Percentiles rank a stretch among this genome's conserved stretches.
These are phyloP conservation scores for Alsophila aescularia DNA, from an alignment of 2,888 invertebrate species.

Conservation along the genomic window DNA sequence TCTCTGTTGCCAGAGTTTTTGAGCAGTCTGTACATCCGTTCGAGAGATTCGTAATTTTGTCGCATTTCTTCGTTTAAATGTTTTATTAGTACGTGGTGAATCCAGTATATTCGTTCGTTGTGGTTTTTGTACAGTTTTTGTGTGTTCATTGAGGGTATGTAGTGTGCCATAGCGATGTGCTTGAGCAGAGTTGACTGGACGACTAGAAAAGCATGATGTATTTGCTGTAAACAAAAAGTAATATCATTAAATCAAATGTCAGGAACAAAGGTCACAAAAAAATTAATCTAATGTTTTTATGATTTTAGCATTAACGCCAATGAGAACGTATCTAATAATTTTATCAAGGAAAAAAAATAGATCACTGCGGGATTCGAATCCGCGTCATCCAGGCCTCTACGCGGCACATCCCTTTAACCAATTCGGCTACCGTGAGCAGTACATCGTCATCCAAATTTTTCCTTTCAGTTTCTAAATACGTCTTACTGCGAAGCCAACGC, in stretches of 20 bases:
- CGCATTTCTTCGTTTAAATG: constrained; percentile 58
- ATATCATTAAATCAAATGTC: not conserved
- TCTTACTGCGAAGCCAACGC: too few relatives aligned
- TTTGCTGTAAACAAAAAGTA: constrained; percentile 64
- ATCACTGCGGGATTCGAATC: too few relatives aligned
- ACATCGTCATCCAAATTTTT: too few relatives aligned
- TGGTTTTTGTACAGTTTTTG: constrained; percentile 66
- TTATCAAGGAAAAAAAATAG: too few relatives aligned
- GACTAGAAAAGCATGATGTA: constrained; percentile 76
- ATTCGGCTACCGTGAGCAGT: too few relatives aligned
- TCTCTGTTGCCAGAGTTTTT: constrained; percentile 68
- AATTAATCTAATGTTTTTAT: too few relatives aligned
- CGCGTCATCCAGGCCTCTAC: too few relatives aligned
- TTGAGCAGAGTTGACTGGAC: constrained; percentile 76
- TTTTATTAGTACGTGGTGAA: constrained; percentile 62
- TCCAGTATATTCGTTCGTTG: constrained; percentile 76
- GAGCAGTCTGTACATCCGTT: constrained; percentile 72
- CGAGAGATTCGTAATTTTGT: constrained; percentile 61
- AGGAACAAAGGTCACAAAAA: too few relatives aligned
- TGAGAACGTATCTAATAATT: too few relatives aligned
- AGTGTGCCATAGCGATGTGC: constrained; percentile 72
- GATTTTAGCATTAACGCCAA: too few relatives aligned
- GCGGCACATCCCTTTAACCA: too few relatives aligned
- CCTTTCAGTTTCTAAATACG: too few relatives aligned
- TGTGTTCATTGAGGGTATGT: constrained; percentile 48